Conservation (phyloP, 2,888 invertebrate species). For the Heliconius ismenius region DNA sequence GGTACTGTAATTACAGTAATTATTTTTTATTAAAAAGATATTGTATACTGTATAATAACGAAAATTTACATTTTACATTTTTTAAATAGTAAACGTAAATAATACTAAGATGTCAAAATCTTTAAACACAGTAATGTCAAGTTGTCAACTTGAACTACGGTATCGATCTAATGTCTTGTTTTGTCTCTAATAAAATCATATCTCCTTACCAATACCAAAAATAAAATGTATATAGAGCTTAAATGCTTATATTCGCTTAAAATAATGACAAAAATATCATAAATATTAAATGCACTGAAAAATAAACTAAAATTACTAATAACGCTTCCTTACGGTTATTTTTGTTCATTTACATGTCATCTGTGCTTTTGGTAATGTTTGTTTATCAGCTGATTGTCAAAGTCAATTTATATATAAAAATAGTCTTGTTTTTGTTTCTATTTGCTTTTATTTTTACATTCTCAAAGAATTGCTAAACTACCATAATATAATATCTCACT, state of each 20-base stretch:
- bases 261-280: background rate
- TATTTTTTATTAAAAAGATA: background rate
- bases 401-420: conserved; percentile 13
- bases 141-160: background rate
- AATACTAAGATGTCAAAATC: background rate
- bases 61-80: background rate
- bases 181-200: background rate
- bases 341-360: background rate
- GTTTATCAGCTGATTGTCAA: conserved; percentile 38
- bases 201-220: background rate
- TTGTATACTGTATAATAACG: background rate
- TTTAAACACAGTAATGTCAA: background rate
- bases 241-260: background rate
- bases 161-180: conserved; percentile 8
- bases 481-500: background rate
- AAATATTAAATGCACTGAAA: background rate
- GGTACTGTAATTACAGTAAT: background rate
- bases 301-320: background rate
- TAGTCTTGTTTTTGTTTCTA: conserved; percentile 20
- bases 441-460: conserved; percentile 17
- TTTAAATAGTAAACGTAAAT: conserved; percentile 3
- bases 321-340: background rate
- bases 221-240: background rate
- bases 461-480: background rate
- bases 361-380: conserved; percentile 4